Percentiles rank a stretch among this genome's conserved stretches.
Conservation (phyloP, 2,888 invertebrate species). For the Lottia scabra region DNA sequence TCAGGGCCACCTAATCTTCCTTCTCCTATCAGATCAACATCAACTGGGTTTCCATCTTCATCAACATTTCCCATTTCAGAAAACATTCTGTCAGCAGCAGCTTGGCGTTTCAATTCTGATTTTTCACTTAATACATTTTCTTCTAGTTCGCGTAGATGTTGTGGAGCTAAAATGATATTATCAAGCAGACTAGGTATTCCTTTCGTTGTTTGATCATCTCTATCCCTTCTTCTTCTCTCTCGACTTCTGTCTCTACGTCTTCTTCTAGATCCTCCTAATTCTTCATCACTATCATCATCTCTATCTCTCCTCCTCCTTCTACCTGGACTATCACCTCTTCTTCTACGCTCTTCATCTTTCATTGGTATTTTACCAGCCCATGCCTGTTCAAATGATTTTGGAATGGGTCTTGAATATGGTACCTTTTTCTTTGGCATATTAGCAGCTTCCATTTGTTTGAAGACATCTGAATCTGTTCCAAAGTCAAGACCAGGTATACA, state of each 20-base stretch:
- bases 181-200: neutral
- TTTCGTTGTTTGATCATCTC: conserved; percentile 11
- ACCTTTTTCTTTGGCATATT: conserved; percentile 72
- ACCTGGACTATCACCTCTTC: conserved; percentile 12
- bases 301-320: conserved; percentile 6
- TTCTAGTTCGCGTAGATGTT: no score
- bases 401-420: conserved; percentile 96
- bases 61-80: no score
- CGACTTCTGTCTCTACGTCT: conserved; percentile 22
- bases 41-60: no score
- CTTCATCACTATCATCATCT: conserved; percentile 17
- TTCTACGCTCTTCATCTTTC: conserved; percentile 10
- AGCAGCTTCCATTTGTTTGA: conserved; percentile 35
- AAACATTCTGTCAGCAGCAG: no score
- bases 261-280: conserved; percentile 25
- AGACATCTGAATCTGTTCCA: conserved; percentile 47
- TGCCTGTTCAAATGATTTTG: conserved; percentile 95
- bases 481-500: conserved; percentile 64
- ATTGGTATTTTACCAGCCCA: conserved; percentile 78
- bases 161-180: neutral
- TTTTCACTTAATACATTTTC: no score
- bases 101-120: no score
- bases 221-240: conserved; percentile 1
- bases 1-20: no score
- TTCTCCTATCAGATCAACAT: no score